Base-by-base conservation (phyloP, 1,140 invertebrate species). In the Tigriopus japonicus region DNA sequence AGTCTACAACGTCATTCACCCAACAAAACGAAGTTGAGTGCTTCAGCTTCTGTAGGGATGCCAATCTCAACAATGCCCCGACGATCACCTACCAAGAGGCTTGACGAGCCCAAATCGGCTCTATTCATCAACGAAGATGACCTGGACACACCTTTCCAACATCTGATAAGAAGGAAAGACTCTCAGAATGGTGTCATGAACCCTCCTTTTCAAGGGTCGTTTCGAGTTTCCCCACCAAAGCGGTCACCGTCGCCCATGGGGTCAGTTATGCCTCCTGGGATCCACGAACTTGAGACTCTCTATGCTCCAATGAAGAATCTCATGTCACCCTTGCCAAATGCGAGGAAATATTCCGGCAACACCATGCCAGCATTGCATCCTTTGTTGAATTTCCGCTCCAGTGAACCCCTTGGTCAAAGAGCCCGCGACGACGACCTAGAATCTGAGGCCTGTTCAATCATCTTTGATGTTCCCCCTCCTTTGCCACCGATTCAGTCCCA, bases 241-340 rank as follows among this genome's bases (percentile, higher is more conserved):
- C 28, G 28, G 28, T 35, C 28, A 35, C 28, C 28, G 3, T 35
- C 28, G 9, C 28, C 28, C 28, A 35, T 35, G 28, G 28, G 28
- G 28, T 35, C 28, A 35, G 28, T 35, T 35, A 35, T 35, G 28
- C 59, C 59, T 6, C 43, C 59, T 41, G 59, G 59, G 17, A 56
- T 61, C 45, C 21, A 23, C 13, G 59, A 61, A 24, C 59, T 61
- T 14, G 59, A 61, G 51, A n/a, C 59, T 3, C 21, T 56, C 14
- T 61, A 61, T 40, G 24, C 43, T 21, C 43, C 59, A 6, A 61
- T 61, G 59, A 61, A 54, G 28, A 61, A 61, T 24, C 52, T 61
- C 15, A 55, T 17, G 21, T 15, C 19, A 40, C 59, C 59, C 19
- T 40, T 55, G 28, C 49, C 43, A 1, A 55, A 40, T 14, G 42